Percentiles rank a stretch among this genome's conserved stretches.
Conservation (phyloP, 35 echinoderm and acorn worm genomes). For the Hemicentrotus pulcherrimus region DNA sequence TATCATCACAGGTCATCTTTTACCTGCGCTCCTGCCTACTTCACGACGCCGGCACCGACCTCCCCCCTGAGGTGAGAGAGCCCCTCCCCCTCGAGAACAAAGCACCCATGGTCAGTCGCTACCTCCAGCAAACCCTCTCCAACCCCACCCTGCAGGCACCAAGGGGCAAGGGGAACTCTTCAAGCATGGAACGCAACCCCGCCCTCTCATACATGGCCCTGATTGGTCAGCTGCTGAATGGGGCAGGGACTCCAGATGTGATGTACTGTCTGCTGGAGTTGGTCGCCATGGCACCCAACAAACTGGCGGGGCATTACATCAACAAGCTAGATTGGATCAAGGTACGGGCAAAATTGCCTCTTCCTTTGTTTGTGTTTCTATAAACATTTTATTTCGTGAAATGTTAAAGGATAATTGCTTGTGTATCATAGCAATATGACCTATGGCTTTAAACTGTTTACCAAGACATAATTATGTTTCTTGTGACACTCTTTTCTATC, state of each 20-base stretch:
- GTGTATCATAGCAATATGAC: too few relatives aligned
- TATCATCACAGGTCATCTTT: slow-evolving; percentile 80
- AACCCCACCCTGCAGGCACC: neutral
- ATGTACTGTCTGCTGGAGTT: slow-evolving; percentile 92
- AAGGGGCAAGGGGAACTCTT: neutral
- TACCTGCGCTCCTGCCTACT: slow-evolving; percentile 78
- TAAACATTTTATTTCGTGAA: neutral
- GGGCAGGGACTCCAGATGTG: slow-evolving; percentile 51
- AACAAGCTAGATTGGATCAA: slow-evolving; percentile 84
- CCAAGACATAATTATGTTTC: too few relatives aligned
- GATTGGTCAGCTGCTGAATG: slow-evolving; percentile 69
- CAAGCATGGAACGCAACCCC: slow-evolving; percentile 31
- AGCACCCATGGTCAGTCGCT: slow-evolving; percentile 62
- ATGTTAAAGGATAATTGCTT: too few relatives aligned
- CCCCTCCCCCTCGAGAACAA: slow-evolving; percentile 57
- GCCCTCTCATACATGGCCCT: slow-evolving; percentile 72
- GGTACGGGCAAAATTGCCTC: slow-evolving; percentile 25
- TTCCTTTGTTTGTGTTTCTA: neutral
- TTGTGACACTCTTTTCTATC: too few relatives aligned
- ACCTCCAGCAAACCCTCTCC: slow-evolving; percentile 65
- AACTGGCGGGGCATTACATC: slow-evolving; percentile 56
- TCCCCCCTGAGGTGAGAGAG: slow-evolving; percentile 54
- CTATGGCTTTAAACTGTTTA: too few relatives aligned
- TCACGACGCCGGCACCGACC: slow-evolving; percentile 65
- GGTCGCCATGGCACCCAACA: slow-evolving; percentile 70